Evolutionary conservation across 2,888 invertebrate species (phyloP), one percentile per base, ranked within the genome.

Genomic region (Trachelus stipa): DNA sequence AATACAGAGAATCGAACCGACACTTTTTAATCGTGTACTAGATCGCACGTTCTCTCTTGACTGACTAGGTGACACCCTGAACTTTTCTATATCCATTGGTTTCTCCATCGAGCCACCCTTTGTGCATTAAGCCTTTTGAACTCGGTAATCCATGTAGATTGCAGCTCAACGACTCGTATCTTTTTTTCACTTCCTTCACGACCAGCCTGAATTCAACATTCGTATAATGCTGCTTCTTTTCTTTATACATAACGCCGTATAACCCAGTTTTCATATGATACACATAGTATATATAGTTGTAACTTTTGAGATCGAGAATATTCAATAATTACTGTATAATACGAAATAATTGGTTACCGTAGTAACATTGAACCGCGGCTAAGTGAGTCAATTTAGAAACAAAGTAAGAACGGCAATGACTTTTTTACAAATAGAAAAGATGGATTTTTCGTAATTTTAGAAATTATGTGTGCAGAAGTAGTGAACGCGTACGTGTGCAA

Each of bases 81-180:
- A 71, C 34, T 71, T 23, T 71, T 71, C 69, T 76, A 73, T 74
- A 75, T 77, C 76, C 6, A 68, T 71, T 15, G 75, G 73, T 77
- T 33, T 77, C 77, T 69, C 75, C 74, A 78, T 76, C 79, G 76
- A 77, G 79, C 68, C 76, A 69, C 79, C 76, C 81, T 83, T 84
- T 85, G 82, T 85, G 81, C 79, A 83, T 84, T 81, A 82, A 79
- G 82, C 79, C 81, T 82, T 84, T 84, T 82, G 79, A 83, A 81
- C 77, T 23, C 74, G 81, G 81, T 82, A 84, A 82, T 83, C 80
- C 82, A 82, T 80, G 77, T 79, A 82, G 83, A 84, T 84, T 81
- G 79, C 79, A 77, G 79, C 80, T 81, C 82, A 81, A 79, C 80
- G 73, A 76, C 74, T 80, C 79, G 76, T 37, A 71, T 33, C 33